These are phyloP conservation scores for Stigmatopora nigra DNA, from an alignment of 2,113 vertebrate species.

Conservation along the genomic window DNA sequence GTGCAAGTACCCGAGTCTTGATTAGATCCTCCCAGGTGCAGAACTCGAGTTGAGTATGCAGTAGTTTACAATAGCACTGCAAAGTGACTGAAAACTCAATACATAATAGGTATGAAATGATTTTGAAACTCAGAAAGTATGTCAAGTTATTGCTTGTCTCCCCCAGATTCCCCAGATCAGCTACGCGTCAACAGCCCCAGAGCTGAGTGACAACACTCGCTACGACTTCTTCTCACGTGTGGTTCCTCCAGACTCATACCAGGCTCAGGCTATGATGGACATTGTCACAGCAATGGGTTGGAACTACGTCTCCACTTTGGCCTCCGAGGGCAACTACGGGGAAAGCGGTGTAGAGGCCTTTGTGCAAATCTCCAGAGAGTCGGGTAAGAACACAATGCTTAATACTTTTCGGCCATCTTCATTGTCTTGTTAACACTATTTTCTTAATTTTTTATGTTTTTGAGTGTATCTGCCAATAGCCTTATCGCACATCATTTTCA, in stretches of 20 bases:
- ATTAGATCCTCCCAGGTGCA: too few species aligned
- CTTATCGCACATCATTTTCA: neutral
- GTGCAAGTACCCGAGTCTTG: too few species aligned
- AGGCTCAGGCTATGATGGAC: conserved; percentile 97
- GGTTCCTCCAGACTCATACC: conserved; percentile 93
- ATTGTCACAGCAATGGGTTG: conserved; percentile 89
- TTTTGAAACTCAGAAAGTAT: neutral
- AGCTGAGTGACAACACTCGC: conserved; percentile 93
- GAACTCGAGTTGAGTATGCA: too few species aligned
- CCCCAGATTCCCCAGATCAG: conserved; percentile 97
- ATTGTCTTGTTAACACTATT: neutral
- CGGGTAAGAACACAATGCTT: conserved; percentile 28
- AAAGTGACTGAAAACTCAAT: neutral
- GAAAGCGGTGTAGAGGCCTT: conserved; percentile 95
- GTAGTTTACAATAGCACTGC: neutral
- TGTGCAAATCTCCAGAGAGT: conserved; percentile 88
- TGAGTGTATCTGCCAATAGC: neutral
- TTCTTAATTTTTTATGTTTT: neutral
- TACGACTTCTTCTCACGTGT: conserved; percentile 97
- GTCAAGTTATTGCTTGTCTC: neutral
- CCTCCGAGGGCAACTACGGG: conserved; percentile 93
- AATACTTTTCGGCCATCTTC: neutral
- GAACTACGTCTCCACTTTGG: conserved; percentile 92
- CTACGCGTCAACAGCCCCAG: conserved; percentile 96
- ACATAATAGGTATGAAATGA: neutral